Conservation (phyloP, 2,888 invertebrate species). For the Acrocera orbiculus region DNA sequence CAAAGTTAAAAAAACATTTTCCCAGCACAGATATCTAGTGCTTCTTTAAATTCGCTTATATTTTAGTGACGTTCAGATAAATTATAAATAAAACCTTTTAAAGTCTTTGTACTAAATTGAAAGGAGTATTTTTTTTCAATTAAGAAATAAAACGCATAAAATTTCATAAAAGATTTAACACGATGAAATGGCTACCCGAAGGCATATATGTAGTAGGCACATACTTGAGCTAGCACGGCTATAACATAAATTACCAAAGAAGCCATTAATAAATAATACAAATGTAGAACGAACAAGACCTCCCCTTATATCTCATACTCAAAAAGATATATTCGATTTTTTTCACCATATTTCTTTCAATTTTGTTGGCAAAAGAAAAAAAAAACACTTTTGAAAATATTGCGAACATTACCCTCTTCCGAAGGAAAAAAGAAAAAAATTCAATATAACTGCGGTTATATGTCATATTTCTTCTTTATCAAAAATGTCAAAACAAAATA, state of each 20-base stretch:
- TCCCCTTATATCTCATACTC: conserved; percentile 7
- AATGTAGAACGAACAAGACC: background rate
- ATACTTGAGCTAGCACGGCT: conserved; percentile 8
- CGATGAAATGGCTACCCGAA: conserved; percentile 6
- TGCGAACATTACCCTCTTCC: conserved; percentile 1
- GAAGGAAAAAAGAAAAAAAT: conserved; percentile 5
- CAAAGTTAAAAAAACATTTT: too few relatives aligned
- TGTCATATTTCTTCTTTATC: conserved; percentile 6
- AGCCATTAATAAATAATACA: background rate
- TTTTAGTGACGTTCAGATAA: too few relatives aligned
- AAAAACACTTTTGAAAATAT: background rate
- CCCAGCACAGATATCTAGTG: too few relatives aligned
- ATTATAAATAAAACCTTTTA: too few relatives aligned
- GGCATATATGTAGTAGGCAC: conserved; percentile 11
- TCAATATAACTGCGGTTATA: conserved; percentile 7
- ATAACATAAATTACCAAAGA: background rate
- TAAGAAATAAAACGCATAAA: conserved; percentile 12
- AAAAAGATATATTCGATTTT: conserved; percentile 8
- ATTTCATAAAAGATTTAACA: conserved; percentile 13
- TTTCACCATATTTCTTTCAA: conserved; percentile 1
- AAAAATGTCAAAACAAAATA: conserved; percentile 8
- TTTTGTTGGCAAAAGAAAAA: conserved; percentile 1
- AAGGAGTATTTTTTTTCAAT: too few relatives aligned
- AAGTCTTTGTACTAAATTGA: too few relatives aligned
- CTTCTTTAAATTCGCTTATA: too few relatives aligned